Evolutionary conservation across 2,888 invertebrate genomes (phyloP), one percentile per base, ranked within the genome.

Genomic region (Cremastinae sp.): DNA sequence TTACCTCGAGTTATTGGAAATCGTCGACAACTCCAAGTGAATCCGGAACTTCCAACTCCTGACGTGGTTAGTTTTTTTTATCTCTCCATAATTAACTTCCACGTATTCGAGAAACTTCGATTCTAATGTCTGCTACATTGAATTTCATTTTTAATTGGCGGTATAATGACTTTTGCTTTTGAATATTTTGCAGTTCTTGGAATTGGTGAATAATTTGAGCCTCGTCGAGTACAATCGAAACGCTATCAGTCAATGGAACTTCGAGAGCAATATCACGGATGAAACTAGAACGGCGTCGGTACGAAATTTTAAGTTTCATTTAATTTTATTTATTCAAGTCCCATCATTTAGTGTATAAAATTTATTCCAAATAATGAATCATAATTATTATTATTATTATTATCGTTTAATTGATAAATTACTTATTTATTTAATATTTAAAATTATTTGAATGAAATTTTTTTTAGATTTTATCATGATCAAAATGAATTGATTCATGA

Each of bases 181-280:
- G 0, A 18, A 37, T 10, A 12, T 22, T 45, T 4, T 39, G 39
- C 22, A 79, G 79, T 79, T 79, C 61, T 64, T 79, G 41, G 66
- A 72, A 16, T 45, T 78, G 22, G 51, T 66, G 20, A 78, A 79
- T 43, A 79, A 79, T 41, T 41, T 75, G 47, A 79, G 75, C 28
- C 49, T 69, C 22, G 35, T 58, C 7, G 79, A 79, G 45, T 79
- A 79, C 58, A 64, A 78, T 62, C 72, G 62, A 10, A 78, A 79
- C 16, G 75, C 79, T n/a, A 72, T 78, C 8, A 49, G 39, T 16
- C 79, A 79, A 20, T 79, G 79, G 79, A 75, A 79, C 53, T 79
- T 79, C 28, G 79, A 78, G 62, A 79, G 79, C 70, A 79, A 79
- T 55, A 79, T 79, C 22, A 78, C 78, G 20, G 58, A 69, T 9